Evolutionary conservation across 1,140 invertebrate species (phyloP).

Genomic region (Homalodisca vitripennis): DNA sequence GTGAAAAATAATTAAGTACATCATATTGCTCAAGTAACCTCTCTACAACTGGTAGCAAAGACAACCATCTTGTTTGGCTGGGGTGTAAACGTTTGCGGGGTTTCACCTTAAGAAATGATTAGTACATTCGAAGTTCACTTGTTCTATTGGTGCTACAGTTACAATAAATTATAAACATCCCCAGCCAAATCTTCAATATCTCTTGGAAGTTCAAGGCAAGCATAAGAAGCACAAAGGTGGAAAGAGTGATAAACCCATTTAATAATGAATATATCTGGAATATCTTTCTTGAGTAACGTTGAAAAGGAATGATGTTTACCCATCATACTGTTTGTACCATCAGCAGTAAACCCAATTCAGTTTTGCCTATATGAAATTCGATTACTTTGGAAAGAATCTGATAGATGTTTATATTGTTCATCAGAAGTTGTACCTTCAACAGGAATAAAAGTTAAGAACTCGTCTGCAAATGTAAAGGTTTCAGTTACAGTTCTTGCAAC

Average conservation of each 20-base stretch:
- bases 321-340: constrained; percentile 38
- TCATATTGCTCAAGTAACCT: constrained; percentile 43
- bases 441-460: no score
- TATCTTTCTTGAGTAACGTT: constrained; percentile 29
- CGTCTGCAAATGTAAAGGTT: no score
- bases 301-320: constrained; percentile 34
- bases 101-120: constrained; percentile 36
- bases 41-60: constrained; percentile 38
- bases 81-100: constrained; percentile 40
- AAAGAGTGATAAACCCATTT: constrained; percentile 40
- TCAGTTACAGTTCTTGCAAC: no score
- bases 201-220: constrained; percentile 27
- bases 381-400: no score
- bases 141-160: constrained; percentile 27
- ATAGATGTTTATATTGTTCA: no score
- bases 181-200: constrained; percentile 29
- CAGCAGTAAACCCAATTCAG: constrained; percentile 35
- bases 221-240: constrained; percentile 31
- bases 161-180: constrained; percentile 33
- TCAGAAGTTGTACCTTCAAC: no score
- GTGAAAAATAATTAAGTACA: constrained; percentile 39
- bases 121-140: constrained; percentile 32
- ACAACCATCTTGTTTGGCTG: constrained; percentile 44
- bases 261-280: constrained; percentile 27
- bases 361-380: constrained; percentile 1